phyloP scores from a whole-genome alignment of 2,113 vertebrate species.

The Oryzias melastigma region DNA sequence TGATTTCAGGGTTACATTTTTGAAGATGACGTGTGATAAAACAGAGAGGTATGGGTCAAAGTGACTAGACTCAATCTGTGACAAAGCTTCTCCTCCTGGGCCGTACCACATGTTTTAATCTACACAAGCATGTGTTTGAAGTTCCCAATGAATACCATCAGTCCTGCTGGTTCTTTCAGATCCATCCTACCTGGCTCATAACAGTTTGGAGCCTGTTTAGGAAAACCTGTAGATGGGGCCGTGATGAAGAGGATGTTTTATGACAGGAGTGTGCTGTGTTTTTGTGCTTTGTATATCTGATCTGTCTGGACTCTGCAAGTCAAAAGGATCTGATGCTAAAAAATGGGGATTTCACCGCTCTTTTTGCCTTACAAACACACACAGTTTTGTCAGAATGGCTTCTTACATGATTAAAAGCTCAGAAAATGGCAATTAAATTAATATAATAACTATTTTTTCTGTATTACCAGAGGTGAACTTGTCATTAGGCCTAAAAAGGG shows the following conservation, averaged over 20 bases:
- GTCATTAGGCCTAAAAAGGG: neutral
- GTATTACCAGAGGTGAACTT: neutral
- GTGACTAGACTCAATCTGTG: conserved; percentile 71
- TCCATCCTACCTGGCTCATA: conserved; percentile 56
- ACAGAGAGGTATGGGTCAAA: conserved; percentile 73
- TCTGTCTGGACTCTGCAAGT: too few species aligned
- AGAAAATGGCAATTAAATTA: neutral
- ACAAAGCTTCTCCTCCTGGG: conserved; percentile 66
- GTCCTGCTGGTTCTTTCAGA: conserved; percentile 59
- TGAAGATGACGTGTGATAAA: conserved; percentile 76
- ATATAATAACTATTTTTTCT: neutral
- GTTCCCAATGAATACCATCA: conserved; percentile 75
- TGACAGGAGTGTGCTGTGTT: neutral
- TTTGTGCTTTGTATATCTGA: neutral
- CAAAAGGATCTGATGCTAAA: neutral
- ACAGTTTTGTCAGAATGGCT: neutral
- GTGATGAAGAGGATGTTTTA: neutral
- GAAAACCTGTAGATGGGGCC: conserved; percentile 2
- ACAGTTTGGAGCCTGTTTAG: conserved; percentile 26
- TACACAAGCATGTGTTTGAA: conserved; percentile 78
- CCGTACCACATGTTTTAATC: conserved; percentile 76
- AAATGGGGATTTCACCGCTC: neutral
- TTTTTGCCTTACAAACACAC: neutral
- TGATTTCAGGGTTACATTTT: conserved; percentile 74
- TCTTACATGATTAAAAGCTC: neutral